Evolutionary conservation across 2,888 invertebrate species (phyloP).

Genomic region (Mayetiola destructor): DNA sequence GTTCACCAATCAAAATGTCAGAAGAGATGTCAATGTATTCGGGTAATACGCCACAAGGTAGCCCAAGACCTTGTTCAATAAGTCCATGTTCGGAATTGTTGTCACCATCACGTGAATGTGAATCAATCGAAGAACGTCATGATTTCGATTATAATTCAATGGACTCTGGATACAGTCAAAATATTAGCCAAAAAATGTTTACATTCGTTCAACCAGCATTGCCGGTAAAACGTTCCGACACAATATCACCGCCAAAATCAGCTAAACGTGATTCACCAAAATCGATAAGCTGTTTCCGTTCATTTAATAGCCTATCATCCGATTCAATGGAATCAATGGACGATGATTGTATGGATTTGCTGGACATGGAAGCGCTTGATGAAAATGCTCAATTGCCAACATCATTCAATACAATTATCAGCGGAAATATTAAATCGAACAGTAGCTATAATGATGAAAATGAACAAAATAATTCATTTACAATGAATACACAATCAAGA

Average conservation of each 20-base stretch:
- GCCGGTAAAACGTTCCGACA: constrained; percentile 28
- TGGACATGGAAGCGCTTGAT: constrained; percentile 42
- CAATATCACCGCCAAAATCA: constrained; percentile 17
- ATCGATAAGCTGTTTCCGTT: constrained; percentile 25
- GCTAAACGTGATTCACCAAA: constrained; percentile 18
- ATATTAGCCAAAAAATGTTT: constrained; percentile 20
- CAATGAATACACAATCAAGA: constrained; percentile 1
- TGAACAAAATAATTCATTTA: background rate
- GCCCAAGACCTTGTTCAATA: constrained; percentile 20
- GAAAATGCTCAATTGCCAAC: constrained; percentile 37
- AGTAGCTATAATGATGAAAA: constrained; percentile 17
- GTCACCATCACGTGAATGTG: constrained; percentile 25
- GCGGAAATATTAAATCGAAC: constrained; percentile 36
- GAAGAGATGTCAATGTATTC: constrained; percentile 33
- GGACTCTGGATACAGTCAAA: constrained; percentile 42
- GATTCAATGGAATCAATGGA: constrained; percentile 45
- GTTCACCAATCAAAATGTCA: constrained; percentile 23
- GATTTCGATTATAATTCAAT: constrained; percentile 42
- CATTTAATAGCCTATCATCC: constrained; percentile 39
- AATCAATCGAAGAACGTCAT: constrained; percentile 22
- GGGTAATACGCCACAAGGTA: constrained; percentile 23
- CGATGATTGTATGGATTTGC: constrained; percentile 49
- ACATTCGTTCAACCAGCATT: constrained; percentile 34
- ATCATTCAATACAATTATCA: constrained; percentile 42
- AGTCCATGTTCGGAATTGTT: constrained; percentile 22